These are phyloP conservation scores for Siniperca scherzeri DNA, from an alignment of 2,797 vertebrate genomes.

Conservation along the genomic window DNA sequence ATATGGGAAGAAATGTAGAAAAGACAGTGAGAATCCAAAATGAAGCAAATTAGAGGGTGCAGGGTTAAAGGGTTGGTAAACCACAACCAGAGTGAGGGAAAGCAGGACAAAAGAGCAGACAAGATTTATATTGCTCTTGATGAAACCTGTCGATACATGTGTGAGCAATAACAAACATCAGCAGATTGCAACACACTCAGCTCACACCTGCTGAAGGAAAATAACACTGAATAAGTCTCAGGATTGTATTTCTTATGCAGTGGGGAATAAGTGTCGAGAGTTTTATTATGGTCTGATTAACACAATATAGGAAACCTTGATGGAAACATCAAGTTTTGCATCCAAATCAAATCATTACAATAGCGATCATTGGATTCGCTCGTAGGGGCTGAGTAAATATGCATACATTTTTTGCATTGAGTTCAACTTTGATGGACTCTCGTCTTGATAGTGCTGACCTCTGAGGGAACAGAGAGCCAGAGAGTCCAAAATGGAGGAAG, in stretches of 20 bases:
- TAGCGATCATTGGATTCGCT: not conserved
- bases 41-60: not conserved
- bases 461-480: not conserved
- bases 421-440: not conserved
- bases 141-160: conserved; percentile 11
- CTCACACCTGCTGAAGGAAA: not conserved
- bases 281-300: not conserved
- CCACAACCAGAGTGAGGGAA: not conserved
- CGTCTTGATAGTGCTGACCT: not conserved
- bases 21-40: not conserved
- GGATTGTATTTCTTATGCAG: not conserved
- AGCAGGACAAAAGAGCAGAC: not conserved
- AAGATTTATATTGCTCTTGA: not conserved
- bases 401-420: not conserved
- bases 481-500: not conserved
- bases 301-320: no score
- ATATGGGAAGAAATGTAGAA: not conserved
- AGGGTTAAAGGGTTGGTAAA: not conserved
- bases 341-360: not conserved
- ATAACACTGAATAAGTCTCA: not conserved
- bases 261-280: no score
- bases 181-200: conserved; percentile 7
- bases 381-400: not conserved
- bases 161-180: not conserved
- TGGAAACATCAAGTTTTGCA: not conserved